phyloP scores from a whole-genome alignment of 2,888 invertebrate species.

The Plutella xylostella region DNA sequence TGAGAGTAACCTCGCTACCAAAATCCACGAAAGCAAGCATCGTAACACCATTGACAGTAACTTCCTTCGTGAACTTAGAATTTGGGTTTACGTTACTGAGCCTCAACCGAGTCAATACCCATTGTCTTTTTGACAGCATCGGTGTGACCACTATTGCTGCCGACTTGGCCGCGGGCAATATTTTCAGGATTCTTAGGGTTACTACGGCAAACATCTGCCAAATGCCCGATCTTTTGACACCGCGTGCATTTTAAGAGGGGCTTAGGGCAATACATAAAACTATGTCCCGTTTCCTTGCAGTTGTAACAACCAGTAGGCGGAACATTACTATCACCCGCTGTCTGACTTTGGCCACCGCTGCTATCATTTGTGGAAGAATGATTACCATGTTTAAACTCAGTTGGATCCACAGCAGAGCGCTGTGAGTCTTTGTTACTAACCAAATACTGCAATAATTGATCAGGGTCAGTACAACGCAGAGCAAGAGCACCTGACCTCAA shows the following conservation, averaged over 20 bases:
- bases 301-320: slow-evolving; percentile 13
- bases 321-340: not conserved
- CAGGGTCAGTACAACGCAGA: slow-evolving; percentile 9
- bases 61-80: slow-evolving; percentile 5
- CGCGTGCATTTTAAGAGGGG: slow-evolving; percentile 14
- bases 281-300: slow-evolving; percentile 18
- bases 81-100: not conserved
- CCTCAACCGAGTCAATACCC: slow-evolving; percentile 1
- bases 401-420: too few relatives aligned
- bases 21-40: slow-evolving; percentile 8
- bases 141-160: not conserved
- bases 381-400: slow-evolving; percentile 3
- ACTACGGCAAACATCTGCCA: not conserved
- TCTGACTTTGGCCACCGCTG: not conserved
- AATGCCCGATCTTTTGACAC: slow-evolving; percentile 12
- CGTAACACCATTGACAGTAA: not conserved
- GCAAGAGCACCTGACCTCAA: slow-evolving; percentile 14
- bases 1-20: too few relatives aligned
- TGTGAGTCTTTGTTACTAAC: slow-evolving; percentile 10
- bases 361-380: not conserved
- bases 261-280: slow-evolving; percentile 15
- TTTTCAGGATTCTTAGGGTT: slow-evolving; percentile 2
- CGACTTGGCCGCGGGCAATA: not conserved
- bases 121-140: not conserved
- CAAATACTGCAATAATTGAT: slow-evolving; percentile 10